phyloP scores from a whole-genome alignment of 2,888 invertebrate species.

The Leptopilina syphax region DNA sequence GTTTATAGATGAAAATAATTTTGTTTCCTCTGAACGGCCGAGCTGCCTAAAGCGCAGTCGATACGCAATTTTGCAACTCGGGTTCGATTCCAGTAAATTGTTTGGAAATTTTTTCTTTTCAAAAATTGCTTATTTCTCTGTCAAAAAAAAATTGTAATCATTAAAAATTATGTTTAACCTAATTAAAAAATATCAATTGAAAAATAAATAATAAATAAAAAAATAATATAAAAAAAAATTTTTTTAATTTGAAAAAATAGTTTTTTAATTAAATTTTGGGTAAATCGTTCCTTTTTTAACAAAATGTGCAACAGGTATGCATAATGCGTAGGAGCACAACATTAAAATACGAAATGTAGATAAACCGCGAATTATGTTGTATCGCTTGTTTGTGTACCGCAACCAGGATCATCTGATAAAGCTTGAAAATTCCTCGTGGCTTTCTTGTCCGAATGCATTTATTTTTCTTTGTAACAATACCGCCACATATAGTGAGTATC shows the following conservation, averaged over 20 bases:
- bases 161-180: no score
- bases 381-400: constrained; percentile 22
- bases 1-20: no score
- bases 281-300: not conserved
- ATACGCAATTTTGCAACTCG: no score
- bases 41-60: no score
- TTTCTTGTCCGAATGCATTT: constrained; percentile 44
- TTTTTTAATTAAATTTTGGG: not conserved
- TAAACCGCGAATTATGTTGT: constrained; percentile 45
- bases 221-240: not conserved
- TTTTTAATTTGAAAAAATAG: no score
- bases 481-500: not conserved
- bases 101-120: no score
- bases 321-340: constrained; percentile 25
- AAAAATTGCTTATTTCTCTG: no score
- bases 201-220: no score
- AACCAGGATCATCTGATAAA: constrained; percentile 49
- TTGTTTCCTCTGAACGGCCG: no score
- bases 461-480: constrained; percentile 20
- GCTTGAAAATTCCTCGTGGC: constrained; percentile 46
- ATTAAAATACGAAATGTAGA: constrained; percentile 39
- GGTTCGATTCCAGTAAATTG: no score
- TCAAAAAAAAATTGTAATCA: no score
- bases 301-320: constrained; percentile 10
- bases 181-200: no score